phyloP scores from a whole-genome alignment of 2,797 vertebrate genomes.

The Cyprinella venusta region DNA sequence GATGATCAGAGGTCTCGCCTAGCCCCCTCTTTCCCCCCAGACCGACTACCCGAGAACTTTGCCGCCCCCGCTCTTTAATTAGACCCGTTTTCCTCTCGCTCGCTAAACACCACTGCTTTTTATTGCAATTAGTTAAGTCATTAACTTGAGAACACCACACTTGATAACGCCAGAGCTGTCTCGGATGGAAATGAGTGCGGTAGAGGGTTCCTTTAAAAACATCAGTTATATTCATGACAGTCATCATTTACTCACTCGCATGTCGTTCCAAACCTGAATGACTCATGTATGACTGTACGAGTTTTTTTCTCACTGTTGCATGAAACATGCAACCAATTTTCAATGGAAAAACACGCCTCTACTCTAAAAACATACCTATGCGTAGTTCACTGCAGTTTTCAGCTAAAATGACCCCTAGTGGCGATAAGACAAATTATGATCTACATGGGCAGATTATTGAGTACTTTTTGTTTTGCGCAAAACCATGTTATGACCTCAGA shows the following conservation, averaged over 20 bases:
- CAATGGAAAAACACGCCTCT: background rate
- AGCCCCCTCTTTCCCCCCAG: conserved; percentile 65
- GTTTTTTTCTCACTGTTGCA: background rate
- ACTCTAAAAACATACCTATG: background rate
- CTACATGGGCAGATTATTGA: background rate
- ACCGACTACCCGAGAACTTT: conserved; percentile 83
- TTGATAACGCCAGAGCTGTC: conserved; percentile 79
- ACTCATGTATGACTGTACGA: too few species aligned
- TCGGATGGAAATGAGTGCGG: conserved; percentile 79
- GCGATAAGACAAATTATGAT: background rate
- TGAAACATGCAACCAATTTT: background rate
- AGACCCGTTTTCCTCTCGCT: conserved; percentile 86
- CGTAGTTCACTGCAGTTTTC: background rate
- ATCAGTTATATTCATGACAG: background rate
- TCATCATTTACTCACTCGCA: background rate
- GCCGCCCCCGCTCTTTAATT: conserved; percentile 81
- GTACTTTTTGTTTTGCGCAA: background rate
- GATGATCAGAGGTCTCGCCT: conserved; percentile 86
- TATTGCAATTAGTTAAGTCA: conserved; percentile 92
- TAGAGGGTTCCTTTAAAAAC: conserved; percentile 60
- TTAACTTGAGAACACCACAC: conserved; percentile 79
- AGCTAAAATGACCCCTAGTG: background rate
- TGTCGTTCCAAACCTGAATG: too few species aligned
- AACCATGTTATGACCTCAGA: background rate
- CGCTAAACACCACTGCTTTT: conserved; percentile 90